phyloP scores from a whole-genome alignment of 1,140 invertebrate genomes.

The Scaptomyza pallida region DNA sequence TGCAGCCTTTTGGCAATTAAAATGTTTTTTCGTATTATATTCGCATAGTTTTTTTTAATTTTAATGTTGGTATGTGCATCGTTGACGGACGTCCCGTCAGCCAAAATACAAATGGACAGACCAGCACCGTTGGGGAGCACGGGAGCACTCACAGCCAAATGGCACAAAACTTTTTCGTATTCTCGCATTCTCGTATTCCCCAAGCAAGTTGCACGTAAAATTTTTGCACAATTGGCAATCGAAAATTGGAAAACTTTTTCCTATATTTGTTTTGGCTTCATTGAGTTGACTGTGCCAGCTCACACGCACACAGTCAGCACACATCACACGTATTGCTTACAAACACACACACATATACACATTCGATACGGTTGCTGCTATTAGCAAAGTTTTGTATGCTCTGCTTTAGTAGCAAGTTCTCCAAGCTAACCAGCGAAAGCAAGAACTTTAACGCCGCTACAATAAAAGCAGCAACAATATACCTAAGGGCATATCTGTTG shows the following conservation, averaged over 20 bases:
- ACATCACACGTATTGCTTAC: constrained; percentile 44
- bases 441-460: constrained; percentile 42
- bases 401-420: constrained; percentile 45
- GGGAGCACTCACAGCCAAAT: constrained; percentile 55
- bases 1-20: constrained; percentile 23
- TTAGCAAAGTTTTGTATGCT: constrained; percentile 70
- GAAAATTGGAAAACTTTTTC: constrained; percentile 82
- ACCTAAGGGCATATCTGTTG: constrained; percentile 25
- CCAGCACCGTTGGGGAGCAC: not conserved
- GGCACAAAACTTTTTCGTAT: constrained; percentile 63
- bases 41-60: constrained; percentile 31
- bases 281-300: constrained; percentile 61
- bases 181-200: constrained; percentile 73
- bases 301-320: constrained; percentile 35
- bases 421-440: constrained; percentile 47
- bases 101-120: constrained; percentile 15
- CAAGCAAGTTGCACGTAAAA: constrained; percentile 66
- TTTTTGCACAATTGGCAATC: constrained; percentile 79
- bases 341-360: constrained; percentile 31
- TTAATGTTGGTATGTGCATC: constrained; percentile 18
- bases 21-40: constrained; percentile 37
- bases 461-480: constrained; percentile 48
- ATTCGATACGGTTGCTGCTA: constrained; percentile 57
- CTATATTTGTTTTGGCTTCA: constrained; percentile 82
- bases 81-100: constrained; percentile 23